Evolutionary conservation across 2,888 invertebrate species (phyloP), one percentile per base, ranked within the genome.

Genomic region (Conchocele bisecta): DNA sequence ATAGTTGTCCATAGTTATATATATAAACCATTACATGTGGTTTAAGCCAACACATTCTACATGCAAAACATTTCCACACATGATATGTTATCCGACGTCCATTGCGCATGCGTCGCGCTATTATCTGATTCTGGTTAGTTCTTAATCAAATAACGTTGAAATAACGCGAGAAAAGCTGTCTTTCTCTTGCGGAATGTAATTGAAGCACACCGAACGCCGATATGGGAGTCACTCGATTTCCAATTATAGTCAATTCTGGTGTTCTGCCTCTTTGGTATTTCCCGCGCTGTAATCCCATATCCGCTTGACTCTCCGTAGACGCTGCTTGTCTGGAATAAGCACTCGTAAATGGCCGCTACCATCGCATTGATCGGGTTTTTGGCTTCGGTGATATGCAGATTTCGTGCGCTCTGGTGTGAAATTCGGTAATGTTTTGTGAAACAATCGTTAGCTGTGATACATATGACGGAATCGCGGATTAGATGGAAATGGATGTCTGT

Each of bases 141-240:
- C 67, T 63, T 68, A 73, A 68, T 73, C 64, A 73, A 73, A 73
- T 73, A 73, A 68, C 39, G 51, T 50, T 46, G 61, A 67, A 66
- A 67, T 66, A 56, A 56, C 57, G 63, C 44, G 56, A 51, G 63
- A 67, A 72, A 58, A 35, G 56, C 50, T 58, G 61, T 63, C 54
- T 64, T 71, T 71, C 54, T 53, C 65, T 64, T 51, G 64, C 48
- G 37, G 39, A 71, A 60, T 71, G 67, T 73, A 63, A 63, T 73
- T 68, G 59, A 73, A 73, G 67, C 65, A 59, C 59, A 54, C 48
- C 46, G 29, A 24, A 53, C 67, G 66, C 65, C 61, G 60, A 69
- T 58, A 65, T 17, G 53, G 74, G 54, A 20, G 54, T 53, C 51
- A 35, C n/a, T n/a, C 54, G 58, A 33, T 57, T 31, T 59, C 63